Base-by-base conservation (phyloP, 2,113 vertebrate genomes). In the Trichomycterus rosablanca region DNA sequence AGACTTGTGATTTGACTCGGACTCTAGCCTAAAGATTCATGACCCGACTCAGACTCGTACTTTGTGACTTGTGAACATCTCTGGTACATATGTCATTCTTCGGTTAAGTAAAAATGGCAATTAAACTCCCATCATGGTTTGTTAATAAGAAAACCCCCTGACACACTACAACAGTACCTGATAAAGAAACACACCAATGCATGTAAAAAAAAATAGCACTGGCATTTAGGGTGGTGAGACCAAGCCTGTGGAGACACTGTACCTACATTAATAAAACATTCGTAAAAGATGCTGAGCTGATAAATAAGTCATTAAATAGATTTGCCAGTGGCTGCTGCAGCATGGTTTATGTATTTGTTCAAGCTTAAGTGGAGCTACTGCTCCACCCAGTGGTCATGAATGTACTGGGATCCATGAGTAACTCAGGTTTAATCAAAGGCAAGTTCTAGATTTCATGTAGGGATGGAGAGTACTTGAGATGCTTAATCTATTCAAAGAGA, bases 291-390 rank as follows among this genome's bases (percentile, higher is more conserved):
- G 49, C 62, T 70, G 43, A 44, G 48, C 53, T 56, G 44, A 66
- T 66, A 69, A 70, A 63, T 67, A 43, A 74, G 56, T 60, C 11
- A 80, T 80, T 73, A 66, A 80, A 80, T 78, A 71, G 73, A 83
- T 66, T 28, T 66, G 68, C 68, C 74, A 42, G 35, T 55, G n/a
- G 52, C 15, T 54, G 57, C 44, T 45, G 59, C 66, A 50, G 28
- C 8, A 22, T 35, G 16, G 9, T 2, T 39, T 16, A 26, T 8
- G 9, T 3, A 35, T 35, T 8, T 26, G 7, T 12, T 52, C 57
- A 2, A 30, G 15, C 7, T 74, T 9, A 44, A 53, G 59, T 80
- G 71, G 84, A 83, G 74, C 73, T 73, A 75, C 67, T 79, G 74
- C 78, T 42, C 75, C 58, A 67, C 68, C 81, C 15, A 55, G 76